A percentile compares a stretch with the other conserved stretches of the same genome.
phyloP scores from a whole-genome alignment of 2,888 invertebrate species.

The Cremastinae sp. region DNA sequence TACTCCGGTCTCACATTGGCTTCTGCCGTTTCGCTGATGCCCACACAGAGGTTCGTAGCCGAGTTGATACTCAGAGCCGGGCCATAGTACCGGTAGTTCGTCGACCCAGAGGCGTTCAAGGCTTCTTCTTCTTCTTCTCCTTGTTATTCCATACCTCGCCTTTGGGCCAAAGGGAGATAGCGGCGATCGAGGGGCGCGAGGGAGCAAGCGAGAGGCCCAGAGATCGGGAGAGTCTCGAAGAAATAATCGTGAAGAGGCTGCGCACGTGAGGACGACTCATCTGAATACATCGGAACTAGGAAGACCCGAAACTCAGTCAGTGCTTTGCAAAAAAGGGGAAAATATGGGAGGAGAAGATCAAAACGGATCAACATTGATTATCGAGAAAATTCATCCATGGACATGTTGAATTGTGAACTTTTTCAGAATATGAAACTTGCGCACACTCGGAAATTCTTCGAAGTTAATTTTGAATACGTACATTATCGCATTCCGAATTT shows the following conservation, averaged over 20 bases:
- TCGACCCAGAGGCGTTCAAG: constrained; percentile 74
- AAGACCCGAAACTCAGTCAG: constrained; percentile 62
- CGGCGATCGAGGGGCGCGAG: neutral
- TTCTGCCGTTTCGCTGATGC: constrained; percentile 60
- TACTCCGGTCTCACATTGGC: constrained; percentile 51
- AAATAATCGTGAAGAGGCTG: constrained; percentile 56
- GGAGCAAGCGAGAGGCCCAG: constrained; percentile 2
- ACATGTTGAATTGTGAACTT: constrained; percentile 32
- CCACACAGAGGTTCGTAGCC: constrained; percentile 45
- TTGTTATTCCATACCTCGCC: constrained; percentile 46
- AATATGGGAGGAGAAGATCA: constrained; percentile 4
- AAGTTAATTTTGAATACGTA: constrained; percentile 47
- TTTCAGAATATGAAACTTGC: constrained; percentile 32
- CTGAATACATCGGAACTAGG: constrained; percentile 69
- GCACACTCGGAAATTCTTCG: constrained; percentile 5
- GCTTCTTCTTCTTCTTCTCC: constrained; percentile 57
- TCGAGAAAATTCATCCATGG: constrained; percentile 27
- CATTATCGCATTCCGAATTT: no score
- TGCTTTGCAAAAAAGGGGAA: constrained; percentile 12
- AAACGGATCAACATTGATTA: constrained; percentile 51
- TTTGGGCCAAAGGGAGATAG: constrained; percentile 41
- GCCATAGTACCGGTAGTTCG: constrained; percentile 70
- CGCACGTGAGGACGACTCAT: constrained; percentile 62
- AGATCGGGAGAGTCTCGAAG: constrained; percentile 28
- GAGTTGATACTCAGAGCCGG: constrained; percentile 40